Evolutionary conservation across 2,888 invertebrate species (phyloP).

Genomic region (Helleia helle): DNA sequence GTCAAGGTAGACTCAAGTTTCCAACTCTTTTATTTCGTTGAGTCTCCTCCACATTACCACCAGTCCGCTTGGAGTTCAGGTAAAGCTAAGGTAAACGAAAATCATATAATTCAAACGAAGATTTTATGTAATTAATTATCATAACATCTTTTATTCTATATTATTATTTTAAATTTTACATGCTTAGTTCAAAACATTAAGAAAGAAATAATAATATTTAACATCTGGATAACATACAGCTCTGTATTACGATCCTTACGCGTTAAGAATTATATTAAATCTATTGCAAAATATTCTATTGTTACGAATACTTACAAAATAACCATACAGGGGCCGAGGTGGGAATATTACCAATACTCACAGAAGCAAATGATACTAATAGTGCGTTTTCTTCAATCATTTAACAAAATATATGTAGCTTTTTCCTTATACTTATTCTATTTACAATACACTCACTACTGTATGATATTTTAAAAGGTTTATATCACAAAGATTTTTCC

Average conservation of each 20-base stretch:
- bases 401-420: slow-evolving; percentile 60
- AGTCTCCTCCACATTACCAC: no score
- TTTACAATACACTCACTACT: slow-evolving; percentile 53
- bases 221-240: slow-evolving; percentile 72
- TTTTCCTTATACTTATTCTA: slow-evolving; percentile 56
- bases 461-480: slow-evolving; percentile 50
- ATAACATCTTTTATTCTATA: slow-evolving; percentile 75
- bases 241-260: slow-evolving; percentile 57
- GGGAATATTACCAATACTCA: slow-evolving; percentile 24
- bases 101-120: slow-evolving; percentile 53
- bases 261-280: slow-evolving; percentile 44
- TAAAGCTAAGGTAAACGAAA: no score
- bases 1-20: no score
- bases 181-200: slow-evolving; percentile 72
- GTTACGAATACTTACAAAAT: slow-evolving; percentile 50
- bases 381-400: slow-evolving; percentile 47
- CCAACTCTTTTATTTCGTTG: no score
- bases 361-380: slow-evolving; percentile 48
- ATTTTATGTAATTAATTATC: slow-evolving; percentile 72
- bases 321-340: slow-evolving; percentile 33
- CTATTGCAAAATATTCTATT: slow-evolving; percentile 71
- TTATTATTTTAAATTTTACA: slow-evolving; percentile 74
- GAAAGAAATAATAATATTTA: slow-evolving; percentile 72
- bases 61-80: no score
- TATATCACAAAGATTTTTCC: slow-evolving; percentile 63